Evolutionary conservation across 2,113 vertebrate genomes (phyloP).

Genomic region (Carassius carassius): DNA sequence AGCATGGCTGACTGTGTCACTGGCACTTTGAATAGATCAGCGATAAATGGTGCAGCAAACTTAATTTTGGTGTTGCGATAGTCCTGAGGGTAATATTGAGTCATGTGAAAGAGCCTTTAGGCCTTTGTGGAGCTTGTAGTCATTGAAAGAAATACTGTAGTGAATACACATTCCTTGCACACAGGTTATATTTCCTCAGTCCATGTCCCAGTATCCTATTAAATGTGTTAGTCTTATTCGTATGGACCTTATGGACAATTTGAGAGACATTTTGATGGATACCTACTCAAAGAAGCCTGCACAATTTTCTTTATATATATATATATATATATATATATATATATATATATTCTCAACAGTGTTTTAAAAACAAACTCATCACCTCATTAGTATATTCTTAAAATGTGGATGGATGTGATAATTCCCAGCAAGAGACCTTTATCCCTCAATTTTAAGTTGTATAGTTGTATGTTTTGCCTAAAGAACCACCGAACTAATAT

Average conservation of each 20-base stretch:
- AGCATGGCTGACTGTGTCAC: neutral
- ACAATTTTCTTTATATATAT: neutral
- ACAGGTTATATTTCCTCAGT: neutral
- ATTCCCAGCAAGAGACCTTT: neutral
- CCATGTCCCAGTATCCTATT: neutral
- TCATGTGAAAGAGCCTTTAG: constrained; percentile 4
- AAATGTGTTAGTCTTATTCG: constrained; percentile 17
- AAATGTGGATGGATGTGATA: neutral
- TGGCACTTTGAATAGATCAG: neutral
- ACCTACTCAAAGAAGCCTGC: constrained; percentile 5
- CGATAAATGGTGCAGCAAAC: neutral
- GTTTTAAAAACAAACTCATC: neutral
- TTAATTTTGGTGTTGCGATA: neutral
- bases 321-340: too few relatives aligned
- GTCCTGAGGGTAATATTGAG: neutral
- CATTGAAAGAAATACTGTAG: constrained; percentile 27
- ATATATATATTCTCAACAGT: neutral
- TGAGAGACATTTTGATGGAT: neutral
- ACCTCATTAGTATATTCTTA: neutral
- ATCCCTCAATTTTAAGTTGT: constrained; percentile 1
- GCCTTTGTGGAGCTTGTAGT: constrained; percentile 5
- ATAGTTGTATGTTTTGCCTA: neutral
- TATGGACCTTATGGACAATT: neutral
- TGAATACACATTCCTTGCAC: constrained; percentile 20
- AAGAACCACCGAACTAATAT: constrained; percentile 32